A percentile compares a stretch with the other conserved stretches of the same genome.
Conservation (phyloP, 1,140 invertebrate species). For the Penaeus indicus region DNA sequence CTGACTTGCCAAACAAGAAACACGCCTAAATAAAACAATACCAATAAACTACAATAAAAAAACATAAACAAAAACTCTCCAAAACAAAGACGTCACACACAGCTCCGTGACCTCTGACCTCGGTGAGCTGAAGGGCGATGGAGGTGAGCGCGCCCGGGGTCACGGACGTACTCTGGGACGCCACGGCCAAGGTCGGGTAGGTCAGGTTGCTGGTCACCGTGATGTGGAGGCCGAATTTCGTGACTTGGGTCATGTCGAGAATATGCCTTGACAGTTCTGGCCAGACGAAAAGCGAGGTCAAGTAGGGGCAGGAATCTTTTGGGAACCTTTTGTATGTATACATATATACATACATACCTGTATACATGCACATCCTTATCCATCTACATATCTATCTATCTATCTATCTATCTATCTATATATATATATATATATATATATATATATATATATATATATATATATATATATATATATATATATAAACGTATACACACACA, state of each 20-base stretch:
- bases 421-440: slow-evolving; percentile 6
- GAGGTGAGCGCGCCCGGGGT: slow-evolving; percentile 34
- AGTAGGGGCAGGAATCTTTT: not conserved
- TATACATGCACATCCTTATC: not conserved
- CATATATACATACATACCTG: not conserved
- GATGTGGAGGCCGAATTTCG: slow-evolving; percentile 42
- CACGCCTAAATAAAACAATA: no score
- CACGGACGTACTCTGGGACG: slow-evolving; percentile 35
- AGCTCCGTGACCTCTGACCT: not conserved
- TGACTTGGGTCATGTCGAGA: slow-evolving; percentile 22
- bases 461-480: not conserved
- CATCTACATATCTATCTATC: not conserved
- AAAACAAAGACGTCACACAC: no score
- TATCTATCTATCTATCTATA: not conserved
- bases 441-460: not conserved
- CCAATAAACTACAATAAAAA: no score
- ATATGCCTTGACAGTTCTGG: slow-evolving; percentile 23
- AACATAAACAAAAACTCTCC: no score
- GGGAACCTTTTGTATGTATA: not conserved
- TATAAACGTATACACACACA: no score
- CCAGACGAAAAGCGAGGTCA: not conserved
- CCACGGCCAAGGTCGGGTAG: slow-evolving; percentile 29
- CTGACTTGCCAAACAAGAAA: no score
- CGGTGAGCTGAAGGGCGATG: slow-evolving; percentile 20
- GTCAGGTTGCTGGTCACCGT: slow-evolving; percentile 52